Conservation (phyloP, 2,888 invertebrate species). For the Gibbula magus region DNA sequence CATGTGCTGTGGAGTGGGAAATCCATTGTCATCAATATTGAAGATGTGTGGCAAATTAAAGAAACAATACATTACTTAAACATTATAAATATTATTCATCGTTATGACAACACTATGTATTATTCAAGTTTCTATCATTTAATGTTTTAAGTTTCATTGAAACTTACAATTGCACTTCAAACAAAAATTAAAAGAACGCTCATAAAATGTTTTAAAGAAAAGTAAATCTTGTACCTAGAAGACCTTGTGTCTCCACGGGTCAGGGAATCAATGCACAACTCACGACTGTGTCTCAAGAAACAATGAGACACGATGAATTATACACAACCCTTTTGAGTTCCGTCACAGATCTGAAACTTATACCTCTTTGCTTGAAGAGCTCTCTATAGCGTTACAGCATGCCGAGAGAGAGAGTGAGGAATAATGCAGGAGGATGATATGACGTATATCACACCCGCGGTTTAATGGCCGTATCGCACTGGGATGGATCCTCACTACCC, state of each 20-base stretch:
- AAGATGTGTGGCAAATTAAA: too few relatives aligned
- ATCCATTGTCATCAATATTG: too few relatives aligned
- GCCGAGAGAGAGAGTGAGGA: not conserved
- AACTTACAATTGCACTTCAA: not conserved
- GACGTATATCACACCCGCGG: too few relatives aligned
- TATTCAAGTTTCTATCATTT: too few relatives aligned
- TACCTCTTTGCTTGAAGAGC: not conserved
- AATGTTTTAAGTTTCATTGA: not conserved
- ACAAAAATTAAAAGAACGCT: not conserved
- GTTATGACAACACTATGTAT: too few relatives aligned
- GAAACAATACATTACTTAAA: too few relatives aligned
- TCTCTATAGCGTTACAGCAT: not conserved
- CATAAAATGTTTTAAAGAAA: not conserved
- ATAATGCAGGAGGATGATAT: not conserved
- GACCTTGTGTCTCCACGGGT: not conserved
- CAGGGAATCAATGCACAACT: not conserved
- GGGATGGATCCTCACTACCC: too few relatives aligned
- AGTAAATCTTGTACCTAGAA: not conserved
- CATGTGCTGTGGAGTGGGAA: too few relatives aligned
- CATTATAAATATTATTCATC: too few relatives aligned
- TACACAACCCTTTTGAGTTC: not conserved
- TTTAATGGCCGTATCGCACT: too few relatives aligned
- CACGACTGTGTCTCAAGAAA: not conserved
- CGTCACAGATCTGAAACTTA: not conserved
- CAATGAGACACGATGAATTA: not conserved